Percentiles rank a stretch among this genome's conserved stretches.
These are phyloP conservation scores for Harpalus rubripes DNA, from an alignment of 2,888 invertebrate species.

Conservation along the genomic window DNA sequence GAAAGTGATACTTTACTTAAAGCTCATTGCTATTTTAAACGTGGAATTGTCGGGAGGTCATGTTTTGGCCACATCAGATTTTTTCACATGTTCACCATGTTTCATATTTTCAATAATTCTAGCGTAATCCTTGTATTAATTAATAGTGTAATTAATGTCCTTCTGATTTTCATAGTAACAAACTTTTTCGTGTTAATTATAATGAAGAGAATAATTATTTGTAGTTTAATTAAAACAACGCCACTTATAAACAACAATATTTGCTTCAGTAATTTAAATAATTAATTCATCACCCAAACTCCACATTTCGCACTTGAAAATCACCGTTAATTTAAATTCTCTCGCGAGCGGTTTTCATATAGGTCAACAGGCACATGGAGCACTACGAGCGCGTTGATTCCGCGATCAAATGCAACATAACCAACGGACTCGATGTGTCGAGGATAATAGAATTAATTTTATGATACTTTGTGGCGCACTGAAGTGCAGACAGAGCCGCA, in stretches of 20 bases:
- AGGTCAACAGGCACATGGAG: constrained; percentile 30
- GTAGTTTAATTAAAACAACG: background rate
- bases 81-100: too few species aligned
- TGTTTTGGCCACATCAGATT: too few species aligned
- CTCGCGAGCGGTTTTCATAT: constrained; percentile 17
- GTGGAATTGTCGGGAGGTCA: too few species aligned
- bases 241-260: constrained; percentile 1
- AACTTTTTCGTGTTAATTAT: background rate
- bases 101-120: too few species aligned
- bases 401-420: constrained; percentile 31
- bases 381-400: constrained; percentile 6
- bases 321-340: constrained; percentile 25
- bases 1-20: too few species aligned
- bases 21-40: too few species aligned
- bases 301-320: constrained; percentile 20
- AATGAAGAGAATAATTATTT: background rate
- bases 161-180: too few species aligned
- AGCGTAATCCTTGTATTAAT: too few species aligned
- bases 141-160: too few species aligned
- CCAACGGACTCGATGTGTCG: background rate
- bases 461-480: constrained; percentile 20
- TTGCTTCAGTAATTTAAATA: background rate
- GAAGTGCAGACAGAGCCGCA: constrained; percentile 13
- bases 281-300: constrained; percentile 4
- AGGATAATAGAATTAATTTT: constrained; percentile 43